These are phyloP conservation scores for Paedocypris micromegethes DNA, from an alignment of 2,797 vertebrate species.

Conservation along the genomic window DNA sequence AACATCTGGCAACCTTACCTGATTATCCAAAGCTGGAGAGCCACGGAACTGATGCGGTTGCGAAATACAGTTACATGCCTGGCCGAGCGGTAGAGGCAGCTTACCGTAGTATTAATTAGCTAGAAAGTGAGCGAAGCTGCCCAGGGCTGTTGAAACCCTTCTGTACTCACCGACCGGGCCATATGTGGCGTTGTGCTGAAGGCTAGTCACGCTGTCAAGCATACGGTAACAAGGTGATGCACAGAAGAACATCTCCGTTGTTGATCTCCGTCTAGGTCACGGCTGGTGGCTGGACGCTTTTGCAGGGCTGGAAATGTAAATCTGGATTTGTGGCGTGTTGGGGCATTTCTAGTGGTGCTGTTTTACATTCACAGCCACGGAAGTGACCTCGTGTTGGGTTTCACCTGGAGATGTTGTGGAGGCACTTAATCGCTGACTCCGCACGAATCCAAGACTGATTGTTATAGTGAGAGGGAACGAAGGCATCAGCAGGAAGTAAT, in stretches of 20 bases:
- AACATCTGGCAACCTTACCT: not conserved
- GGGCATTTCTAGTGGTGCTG: not conserved
- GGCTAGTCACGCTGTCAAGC: slow-evolving; percentile 24
- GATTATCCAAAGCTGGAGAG: slow-evolving; percentile 3
- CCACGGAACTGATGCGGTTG: not conserved
- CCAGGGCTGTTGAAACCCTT: slow-evolving; percentile 28
- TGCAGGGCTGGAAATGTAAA: slow-evolving; percentile 5
- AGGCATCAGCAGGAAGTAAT: no score
- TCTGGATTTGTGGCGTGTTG: not conserved
- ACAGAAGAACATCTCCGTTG: not conserved
- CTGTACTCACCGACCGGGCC: slow-evolving; percentile 24
- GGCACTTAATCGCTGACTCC: not conserved
- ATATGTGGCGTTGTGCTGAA: slow-evolving; percentile 32
- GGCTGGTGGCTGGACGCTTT: not conserved
- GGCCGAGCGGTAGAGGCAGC: slow-evolving; percentile 13
- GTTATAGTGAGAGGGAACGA: no score
- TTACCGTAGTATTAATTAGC: slow-evolving; percentile 34
- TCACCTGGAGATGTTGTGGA: no score
- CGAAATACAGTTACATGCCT: slow-evolving; percentile 17
- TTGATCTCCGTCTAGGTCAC: slow-evolving; percentile 16
- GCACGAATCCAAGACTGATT: not conserved
- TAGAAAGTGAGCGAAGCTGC: slow-evolving; percentile 15
- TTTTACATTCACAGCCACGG: not conserved
- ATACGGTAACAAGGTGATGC: slow-evolving; percentile 24
- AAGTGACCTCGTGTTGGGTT: no score